Percentiles rank a stretch among this genome's conserved stretches.
phyloP scores from a whole-genome alignment of 2,888 invertebrate genomes.

The Drosophila vallismaia region DNA sequence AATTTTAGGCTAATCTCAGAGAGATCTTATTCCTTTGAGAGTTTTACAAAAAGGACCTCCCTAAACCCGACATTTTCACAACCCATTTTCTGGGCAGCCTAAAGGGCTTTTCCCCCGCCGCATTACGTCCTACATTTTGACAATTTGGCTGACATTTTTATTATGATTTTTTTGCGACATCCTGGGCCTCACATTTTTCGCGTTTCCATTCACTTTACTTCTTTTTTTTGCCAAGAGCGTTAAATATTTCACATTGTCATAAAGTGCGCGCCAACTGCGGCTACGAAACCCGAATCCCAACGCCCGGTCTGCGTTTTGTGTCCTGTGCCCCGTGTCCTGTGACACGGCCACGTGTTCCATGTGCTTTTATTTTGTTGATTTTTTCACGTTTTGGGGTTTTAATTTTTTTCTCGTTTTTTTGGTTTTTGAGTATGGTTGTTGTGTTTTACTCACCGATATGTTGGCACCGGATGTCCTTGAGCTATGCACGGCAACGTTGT shows the following conservation, averaged over 20 bases:
- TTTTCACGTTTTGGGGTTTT: constrained; percentile 18
- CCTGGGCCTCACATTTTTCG: constrained; percentile 20
- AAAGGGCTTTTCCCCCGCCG: constrained; percentile 33
- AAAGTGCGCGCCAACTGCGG: constrained; percentile 60
- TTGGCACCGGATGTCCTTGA: constrained; percentile 92
- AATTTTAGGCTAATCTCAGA: not conserved
- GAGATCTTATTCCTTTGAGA: constrained; percentile 6
- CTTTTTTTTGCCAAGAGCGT: constrained; percentile 46
- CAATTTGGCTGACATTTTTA: constrained; percentile 73
- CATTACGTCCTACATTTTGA: constrained; percentile 47
- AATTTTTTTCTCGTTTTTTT: constrained; percentile 14
- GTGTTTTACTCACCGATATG: constrained; percentile 87
- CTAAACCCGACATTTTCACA: constrained; percentile 20
- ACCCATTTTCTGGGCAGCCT: constrained; percentile 6
- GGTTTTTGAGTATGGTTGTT: constrained; percentile 26
- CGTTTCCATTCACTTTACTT: constrained; percentile 13
- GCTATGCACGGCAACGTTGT: constrained; percentile 91
- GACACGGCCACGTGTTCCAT: constrained; percentile 51
- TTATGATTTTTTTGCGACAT: constrained; percentile 41
- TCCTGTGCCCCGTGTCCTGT: constrained; percentile 37
- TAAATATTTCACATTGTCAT: constrained; percentile 78
- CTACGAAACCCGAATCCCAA: constrained; percentile 9
- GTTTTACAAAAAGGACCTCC: constrained; percentile 16
- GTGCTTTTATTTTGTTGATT: constrained; percentile 41
- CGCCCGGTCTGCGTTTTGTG: constrained; percentile 9